phyloP scores from a whole-genome alignment of 1,140 invertebrate genomes.

The Periplaneta americana region DNA sequence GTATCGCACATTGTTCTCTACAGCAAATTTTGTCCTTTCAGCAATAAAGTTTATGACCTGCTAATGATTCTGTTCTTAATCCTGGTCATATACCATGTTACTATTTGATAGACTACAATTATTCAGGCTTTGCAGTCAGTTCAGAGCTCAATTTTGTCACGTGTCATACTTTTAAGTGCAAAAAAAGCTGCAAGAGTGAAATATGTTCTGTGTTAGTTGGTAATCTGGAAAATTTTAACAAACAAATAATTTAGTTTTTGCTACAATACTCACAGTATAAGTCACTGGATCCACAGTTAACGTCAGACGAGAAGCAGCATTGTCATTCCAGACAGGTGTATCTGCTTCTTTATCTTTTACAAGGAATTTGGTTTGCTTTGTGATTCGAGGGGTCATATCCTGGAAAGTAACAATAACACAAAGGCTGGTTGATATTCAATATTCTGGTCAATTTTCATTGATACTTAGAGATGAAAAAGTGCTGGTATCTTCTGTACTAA shows the following conservation, averaged over 20 bases:
- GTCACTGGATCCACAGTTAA: neutral
- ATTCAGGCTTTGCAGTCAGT: no score
- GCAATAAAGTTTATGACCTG: no score
- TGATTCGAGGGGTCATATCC: conserved; percentile 50
- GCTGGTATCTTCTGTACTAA: no score
- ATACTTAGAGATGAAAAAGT: neutral
- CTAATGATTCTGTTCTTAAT: no score
- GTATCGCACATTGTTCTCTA: no score
- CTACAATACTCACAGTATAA: neutral
- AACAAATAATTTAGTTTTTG: neutral
- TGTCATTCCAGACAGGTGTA: neutral
- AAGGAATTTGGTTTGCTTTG: conserved; percentile 42
- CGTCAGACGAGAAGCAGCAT: neutral
- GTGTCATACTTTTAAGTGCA: neutral
- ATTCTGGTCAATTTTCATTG: neutral
- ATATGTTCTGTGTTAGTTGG: no score
- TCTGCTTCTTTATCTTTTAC: conserved; percentile 32
- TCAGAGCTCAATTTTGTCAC: neutral
- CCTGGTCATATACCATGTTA: no score
- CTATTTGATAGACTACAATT: no score
- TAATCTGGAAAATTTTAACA: neutral
- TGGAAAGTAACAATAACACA: conserved; percentile 18
- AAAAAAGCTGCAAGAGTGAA: neutral
- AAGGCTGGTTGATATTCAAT: neutral
- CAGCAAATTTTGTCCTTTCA: no score